Conservation (phyloP, 2,888 invertebrate species). For the Heliconius hortense region DNA sequence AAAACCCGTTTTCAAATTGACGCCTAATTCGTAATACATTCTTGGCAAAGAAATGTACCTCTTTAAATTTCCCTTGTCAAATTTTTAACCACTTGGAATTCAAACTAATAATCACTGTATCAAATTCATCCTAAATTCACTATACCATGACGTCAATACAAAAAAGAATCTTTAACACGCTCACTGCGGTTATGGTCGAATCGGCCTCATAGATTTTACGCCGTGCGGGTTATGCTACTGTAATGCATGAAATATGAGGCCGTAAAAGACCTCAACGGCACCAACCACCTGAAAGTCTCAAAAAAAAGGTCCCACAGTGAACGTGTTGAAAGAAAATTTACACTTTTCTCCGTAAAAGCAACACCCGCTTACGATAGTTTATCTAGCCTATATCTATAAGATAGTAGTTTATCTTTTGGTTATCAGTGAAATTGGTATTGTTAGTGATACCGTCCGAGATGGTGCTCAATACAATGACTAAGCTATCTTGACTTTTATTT, state of each 20-base stretch:
- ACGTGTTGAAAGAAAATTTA: background rate
- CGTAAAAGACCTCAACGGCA: too few relatives aligned
- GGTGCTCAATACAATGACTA: slow-evolving; percentile 19
- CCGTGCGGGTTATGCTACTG: too few relatives aligned
- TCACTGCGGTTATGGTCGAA: too few relatives aligned
- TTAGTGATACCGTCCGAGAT: slow-evolving; percentile 13
- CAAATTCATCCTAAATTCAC: too few relatives aligned
- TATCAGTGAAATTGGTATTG: slow-evolving; percentile 19
- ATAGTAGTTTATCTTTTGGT: slow-evolving; percentile 19
- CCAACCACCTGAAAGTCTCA: too few relatives aligned
- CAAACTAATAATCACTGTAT: too few relatives aligned
- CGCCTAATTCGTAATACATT: background rate
- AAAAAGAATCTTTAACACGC: background rate
- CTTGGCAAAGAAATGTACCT: background rate
- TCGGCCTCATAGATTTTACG: too few relatives aligned
- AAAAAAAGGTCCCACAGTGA: too few relatives aligned
- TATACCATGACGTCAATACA: background rate
- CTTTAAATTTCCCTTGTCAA: too few relatives aligned
- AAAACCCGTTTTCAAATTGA: background rate
- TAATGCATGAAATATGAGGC: too few relatives aligned
- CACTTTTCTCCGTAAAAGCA: background rate
- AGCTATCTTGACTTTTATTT: slow-evolving; percentile 12
- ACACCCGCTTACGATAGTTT: slow-evolving; percentile 3
- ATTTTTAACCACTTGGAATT: too few relatives aligned
- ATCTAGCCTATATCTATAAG: slow-evolving; percentile 9